These are phyloP conservation scores for Gila orcuttii DNA, from an alignment of 2,113 vertebrate species.

Conservation along the genomic window DNA sequence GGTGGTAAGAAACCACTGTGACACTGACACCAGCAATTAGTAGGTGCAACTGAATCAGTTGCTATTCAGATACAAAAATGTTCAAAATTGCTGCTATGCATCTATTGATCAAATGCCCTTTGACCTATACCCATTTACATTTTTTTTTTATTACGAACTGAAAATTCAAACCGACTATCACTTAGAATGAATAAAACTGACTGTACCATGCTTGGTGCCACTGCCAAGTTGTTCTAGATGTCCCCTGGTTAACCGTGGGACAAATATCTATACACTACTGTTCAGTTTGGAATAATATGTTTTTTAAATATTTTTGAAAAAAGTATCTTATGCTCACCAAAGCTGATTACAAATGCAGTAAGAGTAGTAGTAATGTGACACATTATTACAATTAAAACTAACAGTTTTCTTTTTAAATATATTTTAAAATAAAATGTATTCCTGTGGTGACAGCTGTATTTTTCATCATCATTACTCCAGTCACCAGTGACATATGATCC, in stretches of 20 bases:
- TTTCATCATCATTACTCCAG: background rate
- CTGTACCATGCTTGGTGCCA: background rate
- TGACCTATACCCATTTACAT: background rate
- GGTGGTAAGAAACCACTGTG: background rate
- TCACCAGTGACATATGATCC: background rate
- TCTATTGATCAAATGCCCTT: background rate
- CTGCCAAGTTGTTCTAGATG: background rate
- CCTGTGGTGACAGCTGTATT: background rate
- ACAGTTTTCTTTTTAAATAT: too few species aligned
- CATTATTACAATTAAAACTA: too few species aligned
- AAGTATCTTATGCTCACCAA: too few species aligned
- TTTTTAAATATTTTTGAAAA: too few species aligned
- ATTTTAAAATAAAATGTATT: background rate
- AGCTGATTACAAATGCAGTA: too few species aligned
- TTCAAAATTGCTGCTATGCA: background rate
- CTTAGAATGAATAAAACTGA: background rate
- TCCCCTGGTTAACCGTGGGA: background rate
- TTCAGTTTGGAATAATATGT: too few species aligned
- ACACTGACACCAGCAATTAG: constrained; percentile 10
- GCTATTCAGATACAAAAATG: background rate
- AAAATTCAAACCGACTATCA: background rate
- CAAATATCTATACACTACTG: too few species aligned
- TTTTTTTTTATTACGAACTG: background rate
- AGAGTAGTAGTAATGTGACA: too few species aligned
- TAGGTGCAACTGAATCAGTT: background rate